A percentile compares a stretch with the other conserved stretches of the same genome.
These are phyloP conservation scores for Cossypha heuglini DNA, from an alignment of 2,797 vertebrate species.

Conservation along the genomic window DNA sequence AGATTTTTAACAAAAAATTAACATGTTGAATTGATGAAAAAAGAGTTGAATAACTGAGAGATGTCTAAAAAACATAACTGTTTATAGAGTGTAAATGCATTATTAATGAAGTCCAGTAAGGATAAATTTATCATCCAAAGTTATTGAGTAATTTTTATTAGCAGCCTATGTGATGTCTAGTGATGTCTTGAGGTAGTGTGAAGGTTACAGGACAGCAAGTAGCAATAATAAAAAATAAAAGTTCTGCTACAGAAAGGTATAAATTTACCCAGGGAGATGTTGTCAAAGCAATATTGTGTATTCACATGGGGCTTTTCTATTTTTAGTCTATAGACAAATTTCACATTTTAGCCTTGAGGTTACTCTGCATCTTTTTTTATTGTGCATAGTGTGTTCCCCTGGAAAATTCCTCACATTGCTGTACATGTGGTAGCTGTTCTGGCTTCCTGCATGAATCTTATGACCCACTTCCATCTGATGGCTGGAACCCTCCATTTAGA, in stretches of 20 bases:
- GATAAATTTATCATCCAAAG: neutral
- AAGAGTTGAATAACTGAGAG: neutral
- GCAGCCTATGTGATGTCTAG: neutral
- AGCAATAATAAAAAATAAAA: neutral
- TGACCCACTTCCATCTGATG: neutral
- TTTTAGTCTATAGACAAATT: neutral
- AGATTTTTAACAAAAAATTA: neutral
- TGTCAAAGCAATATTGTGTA: neutral
- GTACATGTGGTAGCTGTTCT: neutral
- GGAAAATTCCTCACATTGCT: neutral
- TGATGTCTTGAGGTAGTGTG: neutral
- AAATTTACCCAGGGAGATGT: neutral
- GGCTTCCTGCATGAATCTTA: neutral
- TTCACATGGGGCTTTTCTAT: neutral
- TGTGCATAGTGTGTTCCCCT: no score
- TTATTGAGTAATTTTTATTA: neutral
- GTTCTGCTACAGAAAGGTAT: neutral
- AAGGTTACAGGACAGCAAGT: neutral
- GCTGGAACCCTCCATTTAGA: neutral
- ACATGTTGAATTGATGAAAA: rapidly evolving
- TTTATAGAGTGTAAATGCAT: neutral
- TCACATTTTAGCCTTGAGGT: neutral
- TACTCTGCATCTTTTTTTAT: neutral
- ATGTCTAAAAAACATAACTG: neutral
- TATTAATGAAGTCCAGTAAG: neutral